Conservation (phyloP, 2,797 vertebrate species). For the Onychomys torridus region DNA sequence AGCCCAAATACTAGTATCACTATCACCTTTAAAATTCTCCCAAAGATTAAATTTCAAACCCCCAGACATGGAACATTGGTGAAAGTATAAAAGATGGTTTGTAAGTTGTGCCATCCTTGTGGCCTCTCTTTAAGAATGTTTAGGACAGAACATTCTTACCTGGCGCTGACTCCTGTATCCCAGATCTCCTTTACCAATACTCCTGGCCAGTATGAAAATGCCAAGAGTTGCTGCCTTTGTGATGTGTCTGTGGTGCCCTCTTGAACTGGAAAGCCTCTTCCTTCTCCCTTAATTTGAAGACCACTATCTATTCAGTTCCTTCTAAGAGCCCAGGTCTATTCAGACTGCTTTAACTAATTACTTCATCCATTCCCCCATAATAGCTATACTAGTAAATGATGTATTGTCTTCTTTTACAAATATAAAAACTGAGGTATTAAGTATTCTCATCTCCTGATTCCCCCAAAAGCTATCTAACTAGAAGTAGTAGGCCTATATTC, state of each 20-base stretch:
- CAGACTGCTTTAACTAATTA: conserved; percentile 26
- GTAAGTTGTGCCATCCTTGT: neutral
- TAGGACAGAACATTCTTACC: neutral
- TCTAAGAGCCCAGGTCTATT: neutral
- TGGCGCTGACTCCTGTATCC: neutral
- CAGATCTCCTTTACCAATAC: neutral
- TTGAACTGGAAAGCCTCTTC: neutral
- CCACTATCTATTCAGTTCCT: neutral
- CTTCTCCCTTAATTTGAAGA: conserved; percentile 3
- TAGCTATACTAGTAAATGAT: neutral
- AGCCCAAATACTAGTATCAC: neutral
- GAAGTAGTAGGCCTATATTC: neutral
- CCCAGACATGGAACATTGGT: neutral
- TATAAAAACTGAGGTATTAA: neutral
- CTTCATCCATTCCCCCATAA: neutral
- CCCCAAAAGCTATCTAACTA: neutral
- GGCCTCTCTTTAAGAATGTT: neutral
- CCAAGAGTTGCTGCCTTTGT: neutral
- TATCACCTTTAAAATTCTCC: neutral
- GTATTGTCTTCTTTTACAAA: conserved; percentile 1
- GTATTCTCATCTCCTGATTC: neutral
- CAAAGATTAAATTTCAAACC: neutral
- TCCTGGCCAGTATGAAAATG: neutral
- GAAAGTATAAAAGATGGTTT: neutral
- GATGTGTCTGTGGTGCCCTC: neutral